Percentiles rank a stretch among this genome's conserved stretches.
These are phyloP conservation scores for Propithecus coquereli DNA, from an alignment of 2,113 vertebrate genomes.

Conservation along the genomic window DNA sequence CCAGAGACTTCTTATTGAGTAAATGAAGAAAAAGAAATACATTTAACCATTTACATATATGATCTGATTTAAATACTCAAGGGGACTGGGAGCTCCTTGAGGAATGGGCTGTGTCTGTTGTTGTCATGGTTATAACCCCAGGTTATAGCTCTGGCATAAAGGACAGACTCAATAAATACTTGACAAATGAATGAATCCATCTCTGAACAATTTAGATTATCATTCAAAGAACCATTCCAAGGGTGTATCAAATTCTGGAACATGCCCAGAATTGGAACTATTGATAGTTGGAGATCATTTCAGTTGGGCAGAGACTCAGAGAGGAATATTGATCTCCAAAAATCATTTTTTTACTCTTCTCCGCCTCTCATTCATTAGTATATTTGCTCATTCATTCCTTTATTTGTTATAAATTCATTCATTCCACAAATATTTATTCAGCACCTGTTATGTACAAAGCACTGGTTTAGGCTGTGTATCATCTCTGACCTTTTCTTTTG, in stretches of 20 bases:
- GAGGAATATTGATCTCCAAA: background rate
- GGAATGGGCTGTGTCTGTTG: background rate
- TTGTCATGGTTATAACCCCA: background rate
- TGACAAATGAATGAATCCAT: background rate
- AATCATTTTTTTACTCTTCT: background rate
- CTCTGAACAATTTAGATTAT: conserved; percentile 8
- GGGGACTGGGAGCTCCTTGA: background rate
- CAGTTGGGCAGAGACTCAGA: background rate
- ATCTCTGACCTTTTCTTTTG: background rate
- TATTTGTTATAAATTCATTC: background rate
- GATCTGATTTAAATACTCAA: background rate
- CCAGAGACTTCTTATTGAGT: background rate
- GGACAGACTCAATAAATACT: background rate
- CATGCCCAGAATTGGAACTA: background rate
- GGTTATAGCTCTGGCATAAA: background rate
- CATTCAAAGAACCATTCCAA: background rate
- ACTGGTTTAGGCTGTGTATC: background rate
- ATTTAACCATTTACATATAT: background rate
- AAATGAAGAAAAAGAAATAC: background rate
- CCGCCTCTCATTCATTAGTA: background rate
- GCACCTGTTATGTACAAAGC: background rate
- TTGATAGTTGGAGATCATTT: background rate
- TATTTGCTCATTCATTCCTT: background rate
- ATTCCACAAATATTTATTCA: background rate
- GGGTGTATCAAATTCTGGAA: background rate